Conservation (phyloP, 2,888 invertebrate genomes). For the Amiota minor region DNA sequence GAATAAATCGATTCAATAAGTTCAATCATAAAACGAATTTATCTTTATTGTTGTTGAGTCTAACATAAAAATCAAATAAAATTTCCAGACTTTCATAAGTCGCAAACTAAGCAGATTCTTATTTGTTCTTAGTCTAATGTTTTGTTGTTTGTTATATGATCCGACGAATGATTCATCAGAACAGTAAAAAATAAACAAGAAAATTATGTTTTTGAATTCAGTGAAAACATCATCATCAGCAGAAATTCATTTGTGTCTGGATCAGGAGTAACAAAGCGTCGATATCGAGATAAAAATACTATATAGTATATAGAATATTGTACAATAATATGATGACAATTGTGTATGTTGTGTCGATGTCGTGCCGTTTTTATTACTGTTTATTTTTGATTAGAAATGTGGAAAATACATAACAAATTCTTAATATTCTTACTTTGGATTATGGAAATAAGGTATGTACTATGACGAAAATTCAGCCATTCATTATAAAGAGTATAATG, state of each 20-base stretch:
- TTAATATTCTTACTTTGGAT: slow-evolving; percentile 73
- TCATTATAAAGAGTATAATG: too few relatives aligned
- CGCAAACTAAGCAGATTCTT: background rate
- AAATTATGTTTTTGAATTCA: slow-evolving; percentile 6
- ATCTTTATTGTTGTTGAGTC: background rate
- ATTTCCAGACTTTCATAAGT: background rate
- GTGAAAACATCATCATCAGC: slow-evolving; percentile 25
- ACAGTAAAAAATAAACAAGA: slow-evolving; percentile 8
- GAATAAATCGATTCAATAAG: slow-evolving; percentile 46
- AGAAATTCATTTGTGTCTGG: slow-evolving; percentile 33
- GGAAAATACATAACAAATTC: slow-evolving; percentile 72
- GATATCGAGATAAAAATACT: slow-evolving; percentile 26
- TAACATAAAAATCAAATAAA: slow-evolving; percentile 17
- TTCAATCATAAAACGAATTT: slow-evolving; percentile 9
- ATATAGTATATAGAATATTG: slow-evolving; percentile 39
- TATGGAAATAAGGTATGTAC: slow-evolving; percentile 73
- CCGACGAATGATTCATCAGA: background rate
- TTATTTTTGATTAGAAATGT: slow-evolving; percentile 64
- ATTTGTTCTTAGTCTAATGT: background rate
- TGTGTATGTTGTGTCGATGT: slow-evolving; percentile 29
- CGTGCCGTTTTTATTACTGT: slow-evolving; percentile 38
- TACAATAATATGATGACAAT: slow-evolving; percentile 58
- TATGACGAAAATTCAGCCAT: too few relatives aligned
- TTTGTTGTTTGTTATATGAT: slow-evolving; percentile 11
- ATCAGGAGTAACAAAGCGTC: background rate